Evolutionary conservation across 2,797 vertebrate genomes (phyloP).

Genomic region (Crenichthys baileyi): DNA sequence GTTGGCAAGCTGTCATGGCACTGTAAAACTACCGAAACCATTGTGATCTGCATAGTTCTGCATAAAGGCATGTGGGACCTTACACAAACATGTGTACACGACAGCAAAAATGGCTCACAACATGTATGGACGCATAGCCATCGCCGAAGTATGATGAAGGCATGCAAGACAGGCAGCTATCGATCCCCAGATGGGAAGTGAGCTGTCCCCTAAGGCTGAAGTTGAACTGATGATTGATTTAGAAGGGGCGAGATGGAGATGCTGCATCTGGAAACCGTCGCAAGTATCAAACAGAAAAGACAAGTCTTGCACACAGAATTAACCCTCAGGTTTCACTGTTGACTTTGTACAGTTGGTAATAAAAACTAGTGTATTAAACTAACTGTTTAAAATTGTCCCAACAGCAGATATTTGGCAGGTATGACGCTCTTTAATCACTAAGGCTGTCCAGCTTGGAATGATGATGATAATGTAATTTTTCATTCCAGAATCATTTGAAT

Average conservation of each 20-base stretch:
- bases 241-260: constrained; percentile 15
- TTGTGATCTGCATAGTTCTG: background rate
- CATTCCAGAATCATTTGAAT: background rate
- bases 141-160: constrained; percentile 9
- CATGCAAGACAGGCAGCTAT: constrained; percentile 16
- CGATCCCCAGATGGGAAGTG: constrained; percentile 27
- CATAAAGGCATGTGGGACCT: background rate
- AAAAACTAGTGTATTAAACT: background rate
- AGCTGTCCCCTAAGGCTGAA: constrained; percentile 16
- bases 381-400: background rate
- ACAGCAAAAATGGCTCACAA: background rate
- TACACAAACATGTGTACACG: background rate
- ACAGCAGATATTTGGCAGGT: background rate
- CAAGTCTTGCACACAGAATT: constrained; percentile 2
- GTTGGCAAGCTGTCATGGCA: constrained; percentile 36
- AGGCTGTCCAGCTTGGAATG: background rate
- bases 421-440: background rate
- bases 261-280: constrained; percentile 23
- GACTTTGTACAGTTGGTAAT: constrained; percentile 4
- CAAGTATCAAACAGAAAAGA: constrained; percentile 23
- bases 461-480: background rate
- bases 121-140: background rate
- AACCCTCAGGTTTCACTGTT: background rate
- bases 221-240: constrained; percentile 17
- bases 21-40: constrained; percentile 16